Percentiles rank a stretch among this genome's conserved stretches.
These are phyloP conservation scores for Silurus glanis DNA, from an alignment of 2,113 vertebrate genomes.

Conservation along the genomic window DNA sequence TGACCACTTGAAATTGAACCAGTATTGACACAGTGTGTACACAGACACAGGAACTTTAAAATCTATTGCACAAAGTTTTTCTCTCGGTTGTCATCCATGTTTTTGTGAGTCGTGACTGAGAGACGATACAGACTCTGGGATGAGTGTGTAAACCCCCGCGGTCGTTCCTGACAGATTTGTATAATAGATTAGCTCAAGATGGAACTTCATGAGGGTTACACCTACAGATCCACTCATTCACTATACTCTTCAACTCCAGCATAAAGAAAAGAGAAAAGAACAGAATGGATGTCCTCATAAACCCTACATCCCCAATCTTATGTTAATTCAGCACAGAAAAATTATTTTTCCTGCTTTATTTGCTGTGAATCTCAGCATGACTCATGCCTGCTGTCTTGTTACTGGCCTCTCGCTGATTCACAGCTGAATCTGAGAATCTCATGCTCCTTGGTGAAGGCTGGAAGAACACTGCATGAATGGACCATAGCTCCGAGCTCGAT, in stretches of 20 bases:
- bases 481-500: neutral
- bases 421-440: constrained; percentile 9
- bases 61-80: neutral
- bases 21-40: neutral
- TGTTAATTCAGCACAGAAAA: neutral
- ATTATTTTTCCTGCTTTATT: neutral
- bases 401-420: neutral
- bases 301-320: neutral
- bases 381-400: constrained; percentile 15
- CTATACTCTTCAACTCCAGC: constrained; percentile 1
- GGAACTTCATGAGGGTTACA: constrained; percentile 4
- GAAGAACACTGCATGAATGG: neutral
- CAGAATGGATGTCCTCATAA: constrained; percentile 31
- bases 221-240: neutral
- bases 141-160: constrained; percentile 21
- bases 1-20: neutral
- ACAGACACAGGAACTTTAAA: neutral
- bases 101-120: constrained; percentile 31
- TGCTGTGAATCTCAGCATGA: neutral
- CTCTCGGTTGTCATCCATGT: neutral
- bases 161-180: constrained; percentile 17
- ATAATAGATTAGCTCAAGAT: constrained; percentile 28
- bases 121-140: constrained; percentile 39
- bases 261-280: neutral
- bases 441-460: neutral